Percentiles rank a stretch among this genome's conserved stretches.
phyloP scores from a whole-genome alignment of 30 jellyfish, hydroid and myxozoan genomes.

The Pelagia noctiluca region DNA sequence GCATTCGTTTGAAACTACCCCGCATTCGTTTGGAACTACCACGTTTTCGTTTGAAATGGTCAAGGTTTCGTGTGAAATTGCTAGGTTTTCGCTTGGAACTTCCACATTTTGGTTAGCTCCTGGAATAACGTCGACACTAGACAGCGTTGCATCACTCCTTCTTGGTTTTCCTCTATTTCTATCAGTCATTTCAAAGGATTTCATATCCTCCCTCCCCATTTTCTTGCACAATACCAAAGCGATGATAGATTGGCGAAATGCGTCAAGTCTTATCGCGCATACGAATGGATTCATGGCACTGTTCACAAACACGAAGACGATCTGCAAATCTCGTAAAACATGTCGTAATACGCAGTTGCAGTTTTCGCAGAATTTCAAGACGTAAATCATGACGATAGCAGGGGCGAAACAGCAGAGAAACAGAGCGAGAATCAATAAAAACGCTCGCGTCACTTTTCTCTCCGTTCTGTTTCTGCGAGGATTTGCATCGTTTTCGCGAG shows the following conservation, averaged over 20 bases:
- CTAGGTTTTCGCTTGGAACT: too few species aligned
- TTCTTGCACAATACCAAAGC: constrained; percentile 29
- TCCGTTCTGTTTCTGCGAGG: constrained; percentile 34
- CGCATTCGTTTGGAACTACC: too few species aligned
- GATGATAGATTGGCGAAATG: constrained; percentile 77
- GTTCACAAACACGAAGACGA: constrained; percentile 65
- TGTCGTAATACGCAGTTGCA: constrained; percentile 81
- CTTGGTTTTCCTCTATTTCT: too few species aligned
- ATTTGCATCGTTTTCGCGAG: not conserved
- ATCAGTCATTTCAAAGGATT: too few species aligned
- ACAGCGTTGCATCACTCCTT: too few species aligned
- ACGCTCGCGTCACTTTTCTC: constrained; percentile 69
- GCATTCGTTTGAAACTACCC: too few species aligned
- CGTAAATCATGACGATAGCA: constrained; percentile 78
- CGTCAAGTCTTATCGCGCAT: constrained; percentile 81
- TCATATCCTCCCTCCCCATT: not conserved
- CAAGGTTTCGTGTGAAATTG: too few species aligned
- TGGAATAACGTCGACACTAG: too few species aligned
- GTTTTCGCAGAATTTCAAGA: constrained; percentile 68
- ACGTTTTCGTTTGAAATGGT: too few species aligned
- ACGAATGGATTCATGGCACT: constrained; percentile 88
- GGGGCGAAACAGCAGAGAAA: constrained; percentile 76
- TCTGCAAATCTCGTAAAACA: constrained; percentile 84
- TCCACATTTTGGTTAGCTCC: too few species aligned
- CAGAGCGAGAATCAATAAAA: constrained; percentile 60